These are phyloP conservation scores for Panopea generosa DNA, from an alignment of 2,888 invertebrate genomes.

Conservation along the genomic window DNA sequence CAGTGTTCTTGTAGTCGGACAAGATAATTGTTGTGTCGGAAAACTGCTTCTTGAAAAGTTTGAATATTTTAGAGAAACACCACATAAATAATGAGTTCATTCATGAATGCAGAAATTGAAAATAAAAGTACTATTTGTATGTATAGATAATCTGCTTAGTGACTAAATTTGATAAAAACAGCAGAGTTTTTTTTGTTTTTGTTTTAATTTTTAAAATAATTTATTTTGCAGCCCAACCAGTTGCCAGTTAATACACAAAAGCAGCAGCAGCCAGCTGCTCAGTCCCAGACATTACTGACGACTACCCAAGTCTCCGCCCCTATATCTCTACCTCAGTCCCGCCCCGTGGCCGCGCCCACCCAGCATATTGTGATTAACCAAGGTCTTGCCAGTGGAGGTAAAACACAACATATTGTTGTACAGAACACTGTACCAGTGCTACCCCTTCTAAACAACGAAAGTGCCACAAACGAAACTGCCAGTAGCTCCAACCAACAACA, in stretches of 20 bases:
- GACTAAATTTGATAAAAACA: too few species aligned
- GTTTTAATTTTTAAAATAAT: too few species aligned
- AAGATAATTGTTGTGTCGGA: too few species aligned
- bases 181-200: too few species aligned
- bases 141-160: too few species aligned
- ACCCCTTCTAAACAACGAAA: constrained; percentile 21
- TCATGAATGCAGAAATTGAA: too few species aligned
- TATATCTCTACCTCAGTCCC: constrained; percentile 27
- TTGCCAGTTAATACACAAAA: constrained; percentile 21
- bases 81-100: too few species aligned
- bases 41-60: too few species aligned
- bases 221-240: constrained; percentile 47
- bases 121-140: too few species aligned
- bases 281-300: constrained; percentile 4
- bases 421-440: constrained; percentile 36
- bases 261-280: constrained; percentile 37
- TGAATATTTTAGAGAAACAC: too few species aligned
- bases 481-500: constrained; percentile 54
- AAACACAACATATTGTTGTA: constrained; percentile 31
- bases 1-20: background rate
- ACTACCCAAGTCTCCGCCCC: constrained; percentile 7
- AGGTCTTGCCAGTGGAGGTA: constrained; percentile 21
- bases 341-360: constrained; percentile 4
- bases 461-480: constrained; percentile 5
- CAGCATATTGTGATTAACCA: constrained; percentile 43